phyloP scores from a whole-genome alignment of 2,888 invertebrate species.

The Pseudococcus jackbeardsleyi region DNA sequence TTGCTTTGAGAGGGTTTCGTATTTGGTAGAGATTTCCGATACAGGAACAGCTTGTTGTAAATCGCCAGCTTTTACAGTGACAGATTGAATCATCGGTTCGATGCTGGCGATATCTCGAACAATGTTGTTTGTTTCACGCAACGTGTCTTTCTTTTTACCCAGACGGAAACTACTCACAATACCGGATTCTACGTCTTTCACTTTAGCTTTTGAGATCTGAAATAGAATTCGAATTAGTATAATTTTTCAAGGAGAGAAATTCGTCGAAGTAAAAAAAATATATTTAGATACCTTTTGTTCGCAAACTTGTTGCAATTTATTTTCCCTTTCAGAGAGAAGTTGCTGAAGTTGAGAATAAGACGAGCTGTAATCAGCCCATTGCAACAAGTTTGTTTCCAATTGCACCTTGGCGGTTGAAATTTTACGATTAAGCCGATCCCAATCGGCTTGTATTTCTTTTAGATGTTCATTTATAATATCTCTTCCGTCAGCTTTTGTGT shows the following conservation, averaged over 20 bases:
- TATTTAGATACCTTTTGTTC: slow-evolving; percentile 79
- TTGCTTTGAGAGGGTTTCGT: slow-evolving; percentile 89
- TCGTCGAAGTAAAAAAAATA: background rate
- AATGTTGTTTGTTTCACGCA: slow-evolving; percentile 92
- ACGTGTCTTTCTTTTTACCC: slow-evolving; percentile 88
- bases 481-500: slow-evolving; percentile 89
- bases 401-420: slow-evolving; percentile 92
- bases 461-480: slow-evolving; percentile 89
- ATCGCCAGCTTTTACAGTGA: slow-evolving; percentile 92
- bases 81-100: slow-evolving; percentile 97
- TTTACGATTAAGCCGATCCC: slow-evolving; percentile 92
- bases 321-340: slow-evolving; percentile 95
- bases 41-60: slow-evolving; percentile 91
- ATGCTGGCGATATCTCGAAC: slow-evolving; percentile 97
- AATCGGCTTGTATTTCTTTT: slow-evolving; percentile 90
- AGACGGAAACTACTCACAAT: slow-evolving; percentile 83
- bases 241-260: background rate
- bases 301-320: slow-evolving; percentile 89
- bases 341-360: slow-evolving; percentile 92
- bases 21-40: slow-evolving; percentile 91
- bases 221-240: slow-evolving; percentile 55
- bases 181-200: slow-evolving; percentile 78
- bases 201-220: slow-evolving; percentile 78
- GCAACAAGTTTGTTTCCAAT: slow-evolving; percentile 88
- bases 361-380: slow-evolving; percentile 97